Base-by-base conservation (phyloP, 2,113 vertebrate genomes). In the Chloebia gouldiae region DNA sequence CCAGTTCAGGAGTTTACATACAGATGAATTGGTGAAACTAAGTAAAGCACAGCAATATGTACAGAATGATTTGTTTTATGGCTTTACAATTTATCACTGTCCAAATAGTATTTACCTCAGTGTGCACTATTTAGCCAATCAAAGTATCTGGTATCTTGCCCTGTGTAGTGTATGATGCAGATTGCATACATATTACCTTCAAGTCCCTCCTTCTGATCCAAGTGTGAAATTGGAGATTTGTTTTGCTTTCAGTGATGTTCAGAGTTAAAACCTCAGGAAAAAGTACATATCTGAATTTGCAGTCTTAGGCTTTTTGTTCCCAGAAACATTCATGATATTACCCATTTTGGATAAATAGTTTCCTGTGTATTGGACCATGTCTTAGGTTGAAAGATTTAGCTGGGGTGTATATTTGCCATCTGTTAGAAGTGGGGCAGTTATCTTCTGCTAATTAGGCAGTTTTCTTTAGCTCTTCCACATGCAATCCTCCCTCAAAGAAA, bases 141-240 rank as follows among this genome's bases (percentile, higher is more conserved):
- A 33, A 11, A 27, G 9, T 47, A 20, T 57, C 66, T 57, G n/a
- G n/a, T 40, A n/a, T 81, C 53, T 61, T 81, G 13, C 27, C 15
- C 7, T 65, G 5, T 20, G 13, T 5, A 49, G 23, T 22, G 10
- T 49, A 13, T 12, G 31, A 54, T 1, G 4, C 14, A 82, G 61
- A 76, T 61, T 76, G 28, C 30, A 24, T 33, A 61, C 4, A 7
- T 0, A 0, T n/a, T 3, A 2, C 47, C 18, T 78, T 81, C 33
- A 66, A 1, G 56, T 56, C 15, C 69, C 75, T 77, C 3, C 33
- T 75, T 92, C 42, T 81, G 35, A 63, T 61, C 23, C 39, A 75
- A 70, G 47, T 25, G 15, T 50, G 37, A 77, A 78, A 81, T 12
- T 42, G 33, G 44, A 59, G 18, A 35, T 14, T 3, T 39, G 4